A percentile compares a stretch with the other conserved stretches of the same genome.
Evolutionary conservation across 2,113 vertebrate genomes (phyloP).

Genomic region (Brachyhypopomus occidentalis): DNA sequence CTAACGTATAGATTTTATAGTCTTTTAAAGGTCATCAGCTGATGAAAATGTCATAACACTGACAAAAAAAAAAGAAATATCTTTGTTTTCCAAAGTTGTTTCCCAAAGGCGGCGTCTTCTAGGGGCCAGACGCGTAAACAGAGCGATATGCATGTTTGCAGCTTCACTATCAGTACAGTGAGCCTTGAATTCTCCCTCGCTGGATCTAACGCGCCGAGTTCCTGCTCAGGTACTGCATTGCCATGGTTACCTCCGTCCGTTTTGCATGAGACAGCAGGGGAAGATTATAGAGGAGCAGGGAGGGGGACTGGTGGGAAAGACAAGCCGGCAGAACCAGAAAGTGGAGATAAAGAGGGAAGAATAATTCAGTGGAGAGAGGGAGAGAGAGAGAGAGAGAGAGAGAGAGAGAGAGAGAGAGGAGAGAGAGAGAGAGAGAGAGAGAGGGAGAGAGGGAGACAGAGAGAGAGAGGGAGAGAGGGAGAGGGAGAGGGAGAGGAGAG

Average conservation of each 20-base stretch:
- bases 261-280: constrained; percentile 39
- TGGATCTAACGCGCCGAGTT: constrained; percentile 22
- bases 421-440: too few species aligned
- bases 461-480: too few species aligned
- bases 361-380: not conserved
- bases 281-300: constrained; percentile 41
- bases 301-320: constrained; percentile 14
- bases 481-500: too few species aligned
- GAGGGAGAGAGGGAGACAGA: too few species aligned
- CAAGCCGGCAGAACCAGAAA: constrained; percentile 22
- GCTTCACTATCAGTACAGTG: not conserved
- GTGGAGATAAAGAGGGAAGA: constrained; percentile 22
- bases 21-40: too few species aligned
- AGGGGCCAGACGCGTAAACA: not conserved
- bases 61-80: too few species aligned
- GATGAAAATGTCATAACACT: too few species aligned
- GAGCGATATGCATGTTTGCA: not conserved
- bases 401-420: too few species aligned
- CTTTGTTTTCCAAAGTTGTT: not conserved
- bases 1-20: too few species aligned
- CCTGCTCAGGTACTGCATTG: constrained; percentile 44
- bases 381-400: too few species aligned
- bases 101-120: not conserved
- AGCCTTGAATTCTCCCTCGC: constrained; percentile 37
- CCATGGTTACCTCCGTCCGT: constrained; percentile 40